These are phyloP conservation scores for Anorthoa munda DNA, from an alignment of 2,888 invertebrate genomes.

Conservation along the genomic window DNA sequence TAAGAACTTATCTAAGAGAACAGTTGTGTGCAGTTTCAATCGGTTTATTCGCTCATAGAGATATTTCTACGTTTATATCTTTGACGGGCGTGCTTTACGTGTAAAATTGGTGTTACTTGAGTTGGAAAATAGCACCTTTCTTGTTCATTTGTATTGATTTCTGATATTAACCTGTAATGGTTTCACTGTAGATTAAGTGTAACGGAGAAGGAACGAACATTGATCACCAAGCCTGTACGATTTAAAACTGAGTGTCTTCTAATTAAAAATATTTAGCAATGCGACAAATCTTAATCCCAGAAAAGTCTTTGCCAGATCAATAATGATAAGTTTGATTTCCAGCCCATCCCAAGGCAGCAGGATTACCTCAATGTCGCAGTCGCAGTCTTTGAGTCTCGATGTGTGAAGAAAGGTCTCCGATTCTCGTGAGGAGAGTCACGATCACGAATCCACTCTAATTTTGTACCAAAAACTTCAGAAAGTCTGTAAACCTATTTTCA, in stretches of 20 bases:
- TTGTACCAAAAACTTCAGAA: background rate
- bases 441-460: background rate
- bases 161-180: background rate
- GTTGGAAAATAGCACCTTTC: constrained; percentile 16
- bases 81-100: background rate
- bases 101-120: constrained; percentile 8
- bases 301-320: background rate
- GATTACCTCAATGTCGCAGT: no score
- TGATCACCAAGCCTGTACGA: no score
- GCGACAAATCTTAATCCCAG: background rate
- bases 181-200: background rate
- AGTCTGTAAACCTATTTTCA: constrained; percentile 21
- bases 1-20: constrained; percentile 23
- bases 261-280: background rate
- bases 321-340: no score
- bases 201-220: background rate
- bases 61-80: constrained; percentile 18
- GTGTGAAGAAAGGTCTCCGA: no score
- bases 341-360: no score
- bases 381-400: background rate
- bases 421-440: no score
- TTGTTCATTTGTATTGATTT: background rate
- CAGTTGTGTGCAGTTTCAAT: constrained; percentile 45
- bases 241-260: no score
- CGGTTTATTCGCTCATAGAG: constrained; percentile 13